A percentile compares a stretch with the other conserved stretches of the same genome.
Evolutionary conservation across 2,888 invertebrate species (phyloP).

Genomic region (Neelides folsomi): DNA sequence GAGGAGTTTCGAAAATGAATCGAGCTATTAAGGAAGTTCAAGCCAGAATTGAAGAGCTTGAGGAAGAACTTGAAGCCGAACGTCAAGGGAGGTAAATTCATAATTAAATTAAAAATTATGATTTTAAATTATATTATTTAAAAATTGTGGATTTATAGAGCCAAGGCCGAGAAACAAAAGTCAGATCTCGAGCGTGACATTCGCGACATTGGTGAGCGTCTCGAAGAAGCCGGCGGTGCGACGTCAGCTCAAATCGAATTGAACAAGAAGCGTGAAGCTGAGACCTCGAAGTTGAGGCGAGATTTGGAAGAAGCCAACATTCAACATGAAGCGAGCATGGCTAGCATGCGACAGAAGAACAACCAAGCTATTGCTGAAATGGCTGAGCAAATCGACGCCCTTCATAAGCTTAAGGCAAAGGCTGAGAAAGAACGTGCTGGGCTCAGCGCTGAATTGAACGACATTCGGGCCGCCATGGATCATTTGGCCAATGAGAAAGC

Average conservation of each 20-base stretch:
- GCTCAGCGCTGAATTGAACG: conserved; percentile 95
- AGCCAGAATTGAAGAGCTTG: conserved; percentile 88
- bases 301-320: conserved; percentile 98
- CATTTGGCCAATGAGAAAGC: conserved; percentile 98
- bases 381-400: conserved; percentile 98
- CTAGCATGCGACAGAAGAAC: conserved; percentile 98
- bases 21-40: conserved; percentile 99
- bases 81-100: conserved; percentile 56
- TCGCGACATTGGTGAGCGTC: conserved; percentile 88
- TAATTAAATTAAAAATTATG: conserved; percentile 40
- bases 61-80: conserved; percentile 98
- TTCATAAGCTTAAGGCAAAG: conserved; percentile 92
- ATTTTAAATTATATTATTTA: too few species aligned
- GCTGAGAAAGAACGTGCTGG: conserved; percentile 98
- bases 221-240: conserved; percentile 98
- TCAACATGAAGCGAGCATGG: conserved; percentile 93
- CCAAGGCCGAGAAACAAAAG: conserved; percentile 86
- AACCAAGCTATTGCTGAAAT: conserved; percentile 98
- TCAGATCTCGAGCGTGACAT: conserved; percentile 92
- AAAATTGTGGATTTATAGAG: conserved; percentile 2
- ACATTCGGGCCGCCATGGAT: conserved; percentile 91
- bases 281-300: conserved; percentile 92
- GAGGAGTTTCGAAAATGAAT: conserved; percentile 88
- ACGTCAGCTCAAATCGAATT: conserved; percentile 83
- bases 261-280: conserved; percentile 99